These are phyloP conservation scores for Tetrao urogallus DNA, from an alignment of 2,113 vertebrate genomes.

Conservation along the genomic window DNA sequence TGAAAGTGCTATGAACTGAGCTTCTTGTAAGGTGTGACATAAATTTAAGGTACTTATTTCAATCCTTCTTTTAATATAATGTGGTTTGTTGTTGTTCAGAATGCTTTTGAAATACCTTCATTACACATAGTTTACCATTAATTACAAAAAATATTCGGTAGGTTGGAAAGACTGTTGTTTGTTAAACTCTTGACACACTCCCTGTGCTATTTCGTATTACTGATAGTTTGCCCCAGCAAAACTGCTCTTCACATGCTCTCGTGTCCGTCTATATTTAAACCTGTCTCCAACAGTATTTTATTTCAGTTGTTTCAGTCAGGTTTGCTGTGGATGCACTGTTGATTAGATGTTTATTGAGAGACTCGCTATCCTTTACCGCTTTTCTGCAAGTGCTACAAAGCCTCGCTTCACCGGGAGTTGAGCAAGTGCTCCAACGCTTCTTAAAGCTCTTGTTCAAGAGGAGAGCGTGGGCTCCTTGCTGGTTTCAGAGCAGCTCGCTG, in stretches of 20 bases:
- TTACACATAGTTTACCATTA: neutral
- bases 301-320: conserved; percentile 47
- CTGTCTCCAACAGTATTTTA: conserved; percentile 32
- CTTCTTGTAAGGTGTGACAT: conserved; percentile 7
- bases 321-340: neutral
- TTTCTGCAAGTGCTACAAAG: neutral
- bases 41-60: neutral
- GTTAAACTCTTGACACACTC: conserved; percentile 19
- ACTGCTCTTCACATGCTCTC: conserved; percentile 40
- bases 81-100: neutral
- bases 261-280: conserved; percentile 61
- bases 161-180: neutral
- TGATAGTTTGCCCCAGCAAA: conserved; percentile 31
- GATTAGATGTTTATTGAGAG: neutral
- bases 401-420: neutral
- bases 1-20: conserved; percentile 3
- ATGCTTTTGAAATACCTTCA: neutral
- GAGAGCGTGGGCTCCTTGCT: neutral
- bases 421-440: neutral
- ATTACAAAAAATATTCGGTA: neutral
- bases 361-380: neutral
- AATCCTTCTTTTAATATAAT: neutral
- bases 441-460: neutral
- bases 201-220: neutral
- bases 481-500: neutral